A percentile compares a stretch with the other conserved stretches of the same genome.
These are phyloP conservation scores for Parauchenoglanis ngamensis DNA, from an alignment of 2,797 vertebrate species.

Conservation along the genomic window DNA sequence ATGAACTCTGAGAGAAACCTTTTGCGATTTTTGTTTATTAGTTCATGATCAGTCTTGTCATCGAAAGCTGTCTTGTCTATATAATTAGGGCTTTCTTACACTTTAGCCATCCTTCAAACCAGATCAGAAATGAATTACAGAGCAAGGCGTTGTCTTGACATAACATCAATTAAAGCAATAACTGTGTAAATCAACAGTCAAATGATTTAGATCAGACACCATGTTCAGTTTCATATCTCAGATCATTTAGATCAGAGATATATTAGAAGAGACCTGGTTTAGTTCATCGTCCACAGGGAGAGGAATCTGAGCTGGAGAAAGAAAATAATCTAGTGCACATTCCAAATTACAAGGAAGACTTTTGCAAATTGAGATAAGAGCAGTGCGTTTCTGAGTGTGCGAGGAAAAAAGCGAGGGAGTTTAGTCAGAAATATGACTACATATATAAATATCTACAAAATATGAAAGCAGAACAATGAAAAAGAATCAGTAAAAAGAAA, in stretches of 20 bases:
- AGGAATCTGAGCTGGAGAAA: not conserved
- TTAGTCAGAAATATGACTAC: not conserved
- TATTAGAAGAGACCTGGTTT: constrained; percentile 1
- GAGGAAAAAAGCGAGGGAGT: not conserved
- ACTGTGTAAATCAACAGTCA: constrained; percentile 56
- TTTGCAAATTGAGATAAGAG: not conserved
- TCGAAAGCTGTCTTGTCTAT: not conserved
- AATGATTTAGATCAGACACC: constrained; percentile 50
- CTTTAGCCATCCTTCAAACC: not conserved
- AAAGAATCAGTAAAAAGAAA: not conserved
- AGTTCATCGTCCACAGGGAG: not conserved
- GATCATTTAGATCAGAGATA: not conserved
- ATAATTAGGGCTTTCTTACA: not conserved
- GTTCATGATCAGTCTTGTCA: not conserved
- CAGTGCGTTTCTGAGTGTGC: not conserved
- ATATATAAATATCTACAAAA: not conserved
- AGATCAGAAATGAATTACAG: not conserved
- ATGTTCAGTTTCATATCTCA: not conserved
- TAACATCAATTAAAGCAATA: constrained; percentile 42
- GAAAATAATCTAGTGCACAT: constrained; percentile 33
- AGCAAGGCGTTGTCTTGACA: not conserved
- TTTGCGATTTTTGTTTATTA: not conserved
- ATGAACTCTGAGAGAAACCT: not conserved
- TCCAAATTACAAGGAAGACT: constrained; percentile 3
- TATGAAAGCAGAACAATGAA: not conserved